A percentile compares a stretch with the other conserved stretches of the same genome.
phyloP scores from a whole-genome alignment of 2,113 vertebrate genomes.

The Thomomys bottae region DNA sequence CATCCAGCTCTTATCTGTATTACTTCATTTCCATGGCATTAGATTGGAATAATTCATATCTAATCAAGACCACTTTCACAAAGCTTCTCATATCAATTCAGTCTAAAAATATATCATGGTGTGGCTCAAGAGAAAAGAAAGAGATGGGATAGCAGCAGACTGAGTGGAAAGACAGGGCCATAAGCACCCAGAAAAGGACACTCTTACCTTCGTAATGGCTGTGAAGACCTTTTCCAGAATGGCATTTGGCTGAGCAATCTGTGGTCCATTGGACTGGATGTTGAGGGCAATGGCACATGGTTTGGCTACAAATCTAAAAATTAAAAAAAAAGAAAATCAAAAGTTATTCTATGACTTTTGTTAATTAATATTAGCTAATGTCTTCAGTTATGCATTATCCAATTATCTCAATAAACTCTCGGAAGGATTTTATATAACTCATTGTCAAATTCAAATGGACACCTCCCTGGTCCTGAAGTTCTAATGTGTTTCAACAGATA shows the following conservation, averaged over 20 bases:
- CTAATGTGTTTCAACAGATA: background rate
- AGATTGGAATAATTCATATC: background rate
- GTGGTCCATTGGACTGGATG: conserved; percentile 96
- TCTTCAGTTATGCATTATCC: too few relatives aligned
- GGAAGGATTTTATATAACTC: background rate
- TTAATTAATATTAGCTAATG: too few relatives aligned
- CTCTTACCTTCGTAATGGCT: conserved; percentile 96
- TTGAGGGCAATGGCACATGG: conserved; percentile 97
- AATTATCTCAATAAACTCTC: background rate
- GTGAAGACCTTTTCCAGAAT: conserved; percentile 99
- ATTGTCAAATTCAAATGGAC: background rate
- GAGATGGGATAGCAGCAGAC: background rate
- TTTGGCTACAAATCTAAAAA: conserved; percentile 94
- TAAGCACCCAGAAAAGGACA: background rate
- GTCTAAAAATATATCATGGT: background rate
- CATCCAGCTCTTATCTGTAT: background rate
- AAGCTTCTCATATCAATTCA: background rate
- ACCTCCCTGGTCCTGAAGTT: background rate
- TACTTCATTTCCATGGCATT: background rate
- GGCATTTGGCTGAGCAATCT: conserved; percentile 96
- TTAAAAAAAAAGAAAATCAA: conserved; percentile 47
- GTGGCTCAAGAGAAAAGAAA: too few relatives aligned
- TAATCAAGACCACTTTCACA: background rate
- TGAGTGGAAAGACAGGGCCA: background rate
- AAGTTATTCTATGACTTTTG: conserved; percentile 67